phyloP scores from a whole-genome alignment of 2,797 vertebrate species.

The Takifugu ocellatus region DNA sequence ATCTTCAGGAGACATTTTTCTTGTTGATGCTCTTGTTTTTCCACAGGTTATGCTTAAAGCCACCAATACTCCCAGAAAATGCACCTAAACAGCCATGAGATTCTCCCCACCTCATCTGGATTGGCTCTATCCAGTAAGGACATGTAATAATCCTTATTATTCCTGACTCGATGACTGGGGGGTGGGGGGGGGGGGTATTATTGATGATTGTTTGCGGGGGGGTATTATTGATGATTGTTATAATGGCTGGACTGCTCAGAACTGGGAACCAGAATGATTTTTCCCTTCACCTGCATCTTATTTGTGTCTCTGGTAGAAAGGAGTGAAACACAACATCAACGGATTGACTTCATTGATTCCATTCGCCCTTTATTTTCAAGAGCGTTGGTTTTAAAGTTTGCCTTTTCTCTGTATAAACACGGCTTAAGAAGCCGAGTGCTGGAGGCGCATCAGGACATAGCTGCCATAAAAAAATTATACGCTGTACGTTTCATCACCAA shows the following conservation, averaged over 20 bases:
- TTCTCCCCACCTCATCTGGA: no score
- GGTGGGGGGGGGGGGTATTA: no score
- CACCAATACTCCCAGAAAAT: no score
- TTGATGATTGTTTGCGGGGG: no score
- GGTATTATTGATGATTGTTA: no score
- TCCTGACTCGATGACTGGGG: no score
- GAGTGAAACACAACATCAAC: not conserved
- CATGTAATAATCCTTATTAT: no score
- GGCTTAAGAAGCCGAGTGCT: slow-evolving; percentile 38
- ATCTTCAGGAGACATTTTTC: not conserved
- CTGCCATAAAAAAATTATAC: slow-evolving; percentile 71
- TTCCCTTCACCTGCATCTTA: no score
- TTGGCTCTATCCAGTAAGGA: no score
- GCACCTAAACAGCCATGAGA: no score
- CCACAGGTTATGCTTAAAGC: not conserved
- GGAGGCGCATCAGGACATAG: slow-evolving; percentile 44
- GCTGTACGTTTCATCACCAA: slow-evolving; percentile 71
- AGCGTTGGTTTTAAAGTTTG: slow-evolving; percentile 1
- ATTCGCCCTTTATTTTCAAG: not conserved
- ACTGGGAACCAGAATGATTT: no score
- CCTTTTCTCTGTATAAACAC: slow-evolving; percentile 32
- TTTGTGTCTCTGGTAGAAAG: not conserved
- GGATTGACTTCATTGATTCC: not conserved
- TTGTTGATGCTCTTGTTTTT: not conserved
- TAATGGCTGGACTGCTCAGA: no score